Percentiles rank a stretch among this genome's conserved stretches.
Evolutionary conservation across 2,888 invertebrate genomes (phyloP).

Genomic region (Barypeithes pellucidus): DNA sequence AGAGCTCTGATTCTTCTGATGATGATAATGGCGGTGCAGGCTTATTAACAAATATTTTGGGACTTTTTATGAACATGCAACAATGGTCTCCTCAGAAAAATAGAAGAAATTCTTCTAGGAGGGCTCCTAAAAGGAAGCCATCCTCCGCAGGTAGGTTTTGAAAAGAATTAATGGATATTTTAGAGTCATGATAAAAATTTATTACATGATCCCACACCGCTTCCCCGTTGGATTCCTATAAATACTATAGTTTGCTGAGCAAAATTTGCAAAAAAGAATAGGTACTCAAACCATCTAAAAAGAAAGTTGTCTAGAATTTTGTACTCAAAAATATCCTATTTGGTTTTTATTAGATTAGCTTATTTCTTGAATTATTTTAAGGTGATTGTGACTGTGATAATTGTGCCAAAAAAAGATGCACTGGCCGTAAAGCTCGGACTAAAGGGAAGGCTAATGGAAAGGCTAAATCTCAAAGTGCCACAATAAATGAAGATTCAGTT

Average conservation of each 20-base stretch:
- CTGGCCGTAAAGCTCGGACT: neutral
- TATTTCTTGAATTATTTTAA: no score
- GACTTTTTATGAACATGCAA: constrained; percentile 24
- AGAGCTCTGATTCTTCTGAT: neutral
- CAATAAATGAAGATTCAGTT: neutral
- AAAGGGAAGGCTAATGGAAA: neutral
- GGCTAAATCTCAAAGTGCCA: neutral
- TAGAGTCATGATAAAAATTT: no score
- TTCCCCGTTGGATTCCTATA: no score
- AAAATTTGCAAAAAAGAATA: no score
- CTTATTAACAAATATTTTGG: constrained; percentile 17
- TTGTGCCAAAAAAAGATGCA: constrained; percentile 20
- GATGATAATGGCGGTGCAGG: constrained; percentile 5
- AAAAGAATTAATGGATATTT: no score
- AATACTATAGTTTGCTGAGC: no score
- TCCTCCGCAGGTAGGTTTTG: neutral
- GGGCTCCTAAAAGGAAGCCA: neutral
- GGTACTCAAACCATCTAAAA: no score
- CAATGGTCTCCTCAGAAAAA: constrained; percentile 19
- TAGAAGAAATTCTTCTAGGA: neutral
- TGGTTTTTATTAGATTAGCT: no score
- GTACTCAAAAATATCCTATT: no score
- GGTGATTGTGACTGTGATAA: constrained; percentile 2
- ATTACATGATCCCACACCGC: no score
- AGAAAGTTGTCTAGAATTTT: no score